These are phyloP conservation scores for Hyaena hyaena DNA, from an alignment of 2,113 vertebrate species.

Conservation along the genomic window DNA sequence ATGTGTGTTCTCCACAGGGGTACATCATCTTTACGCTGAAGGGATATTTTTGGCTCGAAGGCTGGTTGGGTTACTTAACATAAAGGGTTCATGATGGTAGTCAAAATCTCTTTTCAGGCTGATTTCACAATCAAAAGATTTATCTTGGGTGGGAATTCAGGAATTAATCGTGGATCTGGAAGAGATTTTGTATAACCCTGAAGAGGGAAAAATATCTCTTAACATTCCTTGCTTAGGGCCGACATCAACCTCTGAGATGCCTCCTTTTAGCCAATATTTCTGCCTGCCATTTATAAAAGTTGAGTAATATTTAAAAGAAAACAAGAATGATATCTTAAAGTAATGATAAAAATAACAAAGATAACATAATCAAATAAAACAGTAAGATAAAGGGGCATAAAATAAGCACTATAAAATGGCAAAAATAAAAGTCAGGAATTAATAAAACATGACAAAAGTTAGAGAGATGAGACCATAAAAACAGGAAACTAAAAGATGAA, in stretches of 20 bases:
- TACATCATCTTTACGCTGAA: neutral
- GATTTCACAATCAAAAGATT: conserved; percentile 26
- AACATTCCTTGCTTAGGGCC: neutral
- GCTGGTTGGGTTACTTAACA: neutral
- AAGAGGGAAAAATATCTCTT: neutral
- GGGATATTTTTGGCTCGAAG: neutral
- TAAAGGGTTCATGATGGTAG: neutral
- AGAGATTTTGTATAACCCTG: neutral
- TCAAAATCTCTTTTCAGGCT: neutral
- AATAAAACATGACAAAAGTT: neutral
- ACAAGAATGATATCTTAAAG: conserved; percentile 13
- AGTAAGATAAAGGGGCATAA: conserved; percentile 44
- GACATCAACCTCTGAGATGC: neutral
- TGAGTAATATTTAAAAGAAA: conserved; percentile 45
- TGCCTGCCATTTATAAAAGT: conserved; percentile 19
- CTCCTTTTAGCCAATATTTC: neutral
- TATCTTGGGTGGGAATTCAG: neutral
- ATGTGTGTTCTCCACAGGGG: neutral
- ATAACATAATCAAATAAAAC: conserved; percentile 18
- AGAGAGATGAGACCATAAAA: neutral
- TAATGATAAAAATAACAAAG: conserved; percentile 39
- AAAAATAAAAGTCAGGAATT: conserved; percentile 52
- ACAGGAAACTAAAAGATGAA: conserved; percentile 51
- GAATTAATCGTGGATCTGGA: neutral
- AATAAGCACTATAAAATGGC: neutral